These are phyloP conservation scores for Megalonaias nervosa DNA, from an alignment of 1,140 invertebrate species.

Conservation along the genomic window DNA sequence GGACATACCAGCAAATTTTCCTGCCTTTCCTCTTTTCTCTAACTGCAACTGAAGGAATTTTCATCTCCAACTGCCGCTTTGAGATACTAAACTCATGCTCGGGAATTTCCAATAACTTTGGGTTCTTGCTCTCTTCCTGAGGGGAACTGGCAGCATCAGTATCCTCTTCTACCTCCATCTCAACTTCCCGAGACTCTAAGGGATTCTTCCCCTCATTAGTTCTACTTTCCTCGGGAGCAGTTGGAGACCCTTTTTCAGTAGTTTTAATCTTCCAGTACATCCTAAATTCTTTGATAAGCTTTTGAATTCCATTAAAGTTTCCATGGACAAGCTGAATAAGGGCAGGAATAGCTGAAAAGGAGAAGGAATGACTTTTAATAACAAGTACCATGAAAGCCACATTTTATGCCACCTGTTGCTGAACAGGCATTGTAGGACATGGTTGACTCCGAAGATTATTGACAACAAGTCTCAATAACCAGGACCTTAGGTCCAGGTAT, in stretches of 20 bases:
- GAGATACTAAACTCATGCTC: constrained; percentile 53
- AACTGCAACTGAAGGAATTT: constrained; percentile 73
- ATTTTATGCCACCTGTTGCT: neutral
- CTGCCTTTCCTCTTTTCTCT: constrained; percentile 72
- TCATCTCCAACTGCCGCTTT: constrained; percentile 67
- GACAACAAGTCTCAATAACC: too few relatives aligned
- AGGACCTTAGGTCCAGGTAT: neutral
- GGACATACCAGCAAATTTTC: constrained; percentile 81
- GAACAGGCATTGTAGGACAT: neutral
- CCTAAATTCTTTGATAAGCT: constrained; percentile 79
- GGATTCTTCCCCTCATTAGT: neutral
- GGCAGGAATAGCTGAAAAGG: constrained; percentile 75
- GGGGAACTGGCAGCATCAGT: constrained; percentile 3
- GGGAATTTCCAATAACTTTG: constrained; percentile 15
- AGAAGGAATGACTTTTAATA: constrained; percentile 15
- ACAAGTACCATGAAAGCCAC: neutral
- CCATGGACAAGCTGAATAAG: constrained; percentile 81
- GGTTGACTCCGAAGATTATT: neutral
- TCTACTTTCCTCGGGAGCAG: neutral
- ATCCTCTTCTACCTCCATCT: constrained; percentile 40
- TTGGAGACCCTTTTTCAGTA: constrained; percentile 63
- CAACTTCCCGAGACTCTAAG: constrained; percentile 12
- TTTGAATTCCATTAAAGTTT: constrained; percentile 76
- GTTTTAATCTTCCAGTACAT: constrained; percentile 75
- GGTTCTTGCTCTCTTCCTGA: constrained; percentile 15